A percentile compares a stretch with the other conserved stretches of the same genome.
phyloP scores from a whole-genome alignment of 37 sponge, comb jelly and placozoan genomes.

The Theonella swinhoei region DNA sequence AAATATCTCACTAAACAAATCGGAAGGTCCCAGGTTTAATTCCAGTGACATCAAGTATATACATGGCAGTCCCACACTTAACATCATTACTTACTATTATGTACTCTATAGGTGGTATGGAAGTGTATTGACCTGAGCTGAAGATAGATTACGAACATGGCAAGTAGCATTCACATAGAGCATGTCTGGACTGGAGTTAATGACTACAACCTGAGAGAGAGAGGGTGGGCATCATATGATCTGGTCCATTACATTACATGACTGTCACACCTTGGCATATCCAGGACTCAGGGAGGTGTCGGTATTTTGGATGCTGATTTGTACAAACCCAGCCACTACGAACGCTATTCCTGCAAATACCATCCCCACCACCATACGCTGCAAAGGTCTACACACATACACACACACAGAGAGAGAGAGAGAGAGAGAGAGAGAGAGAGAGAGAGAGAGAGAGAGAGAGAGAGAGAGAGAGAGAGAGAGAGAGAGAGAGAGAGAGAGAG shows the following conservation, averaged over 20 bases:
- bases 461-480: conserved; percentile 47
- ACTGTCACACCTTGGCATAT: conserved; percentile 35
- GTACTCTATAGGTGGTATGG: no score
- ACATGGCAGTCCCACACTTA: no score
- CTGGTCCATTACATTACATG: no score
- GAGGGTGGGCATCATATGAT: no score
- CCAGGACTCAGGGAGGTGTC: conserved; percentile 3
- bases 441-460: conserved; percentile 44
- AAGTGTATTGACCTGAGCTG: neutral
- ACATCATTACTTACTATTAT: no score
- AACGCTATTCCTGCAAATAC: conserved; percentile 85
- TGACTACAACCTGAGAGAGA: neutral
- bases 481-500: conserved; percentile 46
- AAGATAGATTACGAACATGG: neutral
- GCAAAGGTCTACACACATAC: conserved; percentile 88
- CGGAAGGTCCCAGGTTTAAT: no score
- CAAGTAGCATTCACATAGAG: neutral
- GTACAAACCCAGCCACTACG: conserved; percentile 83
- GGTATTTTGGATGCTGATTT: conserved; percentile 58
- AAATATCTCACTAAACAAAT: no score
- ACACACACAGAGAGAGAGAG: no score
- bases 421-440: no score
- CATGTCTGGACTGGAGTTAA: neutral
- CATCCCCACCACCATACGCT: conserved; percentile 94
- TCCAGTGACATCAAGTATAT: no score